Evolutionary conservation across 2,113 vertebrate genomes (phyloP).

Genomic region (Brachyistius frenatus): DNA sequence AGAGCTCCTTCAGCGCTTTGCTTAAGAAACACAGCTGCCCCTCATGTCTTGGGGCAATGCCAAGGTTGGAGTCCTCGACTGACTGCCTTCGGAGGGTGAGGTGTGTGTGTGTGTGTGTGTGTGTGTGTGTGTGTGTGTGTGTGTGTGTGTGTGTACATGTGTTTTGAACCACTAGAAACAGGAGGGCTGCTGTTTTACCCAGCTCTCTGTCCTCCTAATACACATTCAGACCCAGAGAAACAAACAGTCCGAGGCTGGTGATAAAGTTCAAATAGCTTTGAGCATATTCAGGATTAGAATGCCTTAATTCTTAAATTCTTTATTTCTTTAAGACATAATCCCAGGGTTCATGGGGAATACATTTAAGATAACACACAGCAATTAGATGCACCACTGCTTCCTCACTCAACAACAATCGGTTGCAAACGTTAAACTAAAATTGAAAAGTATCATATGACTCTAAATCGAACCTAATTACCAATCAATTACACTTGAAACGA

Average conservation of each 20-base stretch:
- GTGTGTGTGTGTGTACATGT: constrained; percentile 31
- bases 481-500: too few relatives aligned
- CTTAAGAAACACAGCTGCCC: constrained; percentile 80
- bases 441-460: too few relatives aligned
- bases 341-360: background rate
- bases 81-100: constrained; percentile 42
- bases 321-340: constrained; percentile 8
- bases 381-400: background rate
- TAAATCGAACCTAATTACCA: too few relatives aligned
- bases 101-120: background rate
- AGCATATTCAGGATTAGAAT: constrained; percentile 39
- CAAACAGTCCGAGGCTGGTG: constrained; percentile 27
- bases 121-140: constrained; percentile 25
- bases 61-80: constrained; percentile 65
- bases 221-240: constrained; percentile 57
- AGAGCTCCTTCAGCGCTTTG: constrained; percentile 62
- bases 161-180: constrained; percentile 62
- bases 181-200: constrained; percentile 70
- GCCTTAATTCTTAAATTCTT: constrained; percentile 26
- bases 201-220: constrained; percentile 56
- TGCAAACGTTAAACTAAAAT: too few relatives aligned
- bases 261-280: constrained; percentile 47
- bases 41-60: constrained; percentile 75
- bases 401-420: too few relatives aligned
- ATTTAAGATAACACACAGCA: constrained; percentile 1